Percentiles rank a stretch among this genome's conserved stretches.
Evolutionary conservation across 2,888 invertebrate genomes (phyloP).

Genomic region (Cyclophora punctaria): DNA sequence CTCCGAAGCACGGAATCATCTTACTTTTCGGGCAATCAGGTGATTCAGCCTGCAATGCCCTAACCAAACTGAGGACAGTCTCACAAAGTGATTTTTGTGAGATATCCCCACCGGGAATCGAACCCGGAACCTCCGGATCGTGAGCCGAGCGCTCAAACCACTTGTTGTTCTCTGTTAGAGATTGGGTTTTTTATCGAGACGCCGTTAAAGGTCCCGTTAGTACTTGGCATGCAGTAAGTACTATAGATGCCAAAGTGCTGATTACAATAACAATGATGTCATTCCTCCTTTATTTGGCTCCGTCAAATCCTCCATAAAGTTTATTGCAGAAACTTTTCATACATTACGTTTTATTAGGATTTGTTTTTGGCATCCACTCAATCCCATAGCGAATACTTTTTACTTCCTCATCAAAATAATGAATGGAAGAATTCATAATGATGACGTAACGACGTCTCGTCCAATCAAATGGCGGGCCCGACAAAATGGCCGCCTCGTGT

Average conservation of each 20-base stretch:
- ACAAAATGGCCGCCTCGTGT: conserved; percentile 61
- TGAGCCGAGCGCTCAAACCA: no score
- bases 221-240: conserved; percentile 17
- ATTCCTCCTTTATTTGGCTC: conserved; percentile 19
- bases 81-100: no score
- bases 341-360: conserved; percentile 12
- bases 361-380: conserved; percentile 14
- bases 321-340: conserved; percentile 13
- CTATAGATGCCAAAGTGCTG: conserved; percentile 18
- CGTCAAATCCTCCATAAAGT: conserved; percentile 10
- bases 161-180: no score
- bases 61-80: no score
- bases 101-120: no score
- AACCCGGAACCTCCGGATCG: no score
- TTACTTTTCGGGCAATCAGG: no score
- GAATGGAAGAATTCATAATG: conserved; percentile 42
- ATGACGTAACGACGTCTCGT: conserved; percentile 37
- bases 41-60: no score
- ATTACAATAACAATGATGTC: conserved; percentile 22
- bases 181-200: no score
- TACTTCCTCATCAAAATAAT: conserved; percentile 19
- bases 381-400: conserved; percentile 8
- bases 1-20: no score
- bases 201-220: conserved; percentile 21
- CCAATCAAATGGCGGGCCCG: conserved; percentile 42